Percentiles rank a stretch among this genome's conserved stretches.
phyloP scores from a whole-genome alignment of 1,140 invertebrate species.

The Anoplolepis gracilipes region DNA sequence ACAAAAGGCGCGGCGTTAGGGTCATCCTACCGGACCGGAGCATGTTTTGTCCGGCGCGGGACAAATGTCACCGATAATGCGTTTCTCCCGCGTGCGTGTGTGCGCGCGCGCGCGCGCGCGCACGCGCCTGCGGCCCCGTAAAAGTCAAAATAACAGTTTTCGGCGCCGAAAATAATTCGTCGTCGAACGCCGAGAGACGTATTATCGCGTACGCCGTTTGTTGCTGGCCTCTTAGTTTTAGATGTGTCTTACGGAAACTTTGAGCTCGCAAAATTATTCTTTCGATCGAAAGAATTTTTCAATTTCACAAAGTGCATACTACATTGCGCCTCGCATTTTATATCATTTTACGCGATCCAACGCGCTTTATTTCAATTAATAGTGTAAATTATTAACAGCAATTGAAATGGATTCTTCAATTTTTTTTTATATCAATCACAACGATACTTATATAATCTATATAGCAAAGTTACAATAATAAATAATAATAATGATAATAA shows the following conservation, averaged over 20 bases:
- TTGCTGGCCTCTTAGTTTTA: not conserved
- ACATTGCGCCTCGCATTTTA: not conserved
- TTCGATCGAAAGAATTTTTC: not conserved
- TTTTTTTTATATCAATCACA: too few relatives aligned
- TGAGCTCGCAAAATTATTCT: too few relatives aligned
- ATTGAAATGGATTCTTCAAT: not conserved
- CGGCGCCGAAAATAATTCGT: conserved; percentile 60
- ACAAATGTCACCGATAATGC: conserved; percentile 83
- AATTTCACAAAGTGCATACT: not conserved
- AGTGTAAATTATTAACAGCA: not conserved
- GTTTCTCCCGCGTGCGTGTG: conserved; percentile 61
- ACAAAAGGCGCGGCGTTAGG: conserved; percentile 86
- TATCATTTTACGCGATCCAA: not conserved
- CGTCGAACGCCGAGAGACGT: not conserved
- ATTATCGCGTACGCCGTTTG: conserved; percentile 11
- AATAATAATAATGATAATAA: too few relatives aligned
- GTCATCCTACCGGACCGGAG: conserved; percentile 86
- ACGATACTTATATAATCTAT: too few relatives aligned
- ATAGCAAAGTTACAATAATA: not conserved
- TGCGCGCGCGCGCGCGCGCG: too few relatives aligned
- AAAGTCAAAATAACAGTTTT: conserved; percentile 79
- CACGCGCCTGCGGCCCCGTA: conserved; percentile 71
- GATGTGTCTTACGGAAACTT: not conserved
- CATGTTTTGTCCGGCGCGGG: conserved; percentile 85
- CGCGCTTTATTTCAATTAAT: conserved; percentile 2